Percentiles rank a stretch among this genome's conserved stretches.
These are phyloP conservation scores for Polyodon spathula DNA, from an alignment of 2,113 vertebrate species.

Conservation along the genomic window DNA sequence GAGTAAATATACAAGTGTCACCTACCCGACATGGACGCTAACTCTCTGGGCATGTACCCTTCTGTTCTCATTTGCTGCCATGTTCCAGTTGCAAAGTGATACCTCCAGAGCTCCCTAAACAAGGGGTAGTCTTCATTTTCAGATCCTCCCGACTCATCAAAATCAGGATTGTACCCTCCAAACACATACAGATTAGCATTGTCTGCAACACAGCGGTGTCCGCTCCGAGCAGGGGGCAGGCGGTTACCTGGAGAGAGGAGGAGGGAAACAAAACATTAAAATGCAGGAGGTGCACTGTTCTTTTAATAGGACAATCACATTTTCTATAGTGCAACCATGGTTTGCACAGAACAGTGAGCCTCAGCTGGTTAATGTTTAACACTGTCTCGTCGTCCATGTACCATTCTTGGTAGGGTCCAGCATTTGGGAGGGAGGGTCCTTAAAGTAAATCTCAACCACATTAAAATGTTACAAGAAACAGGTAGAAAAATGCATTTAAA, in stretches of 20 bases:
- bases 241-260: slow-evolving; percentile 58
- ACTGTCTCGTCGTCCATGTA: too few relatives aligned
- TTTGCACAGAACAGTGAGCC: too few relatives aligned
- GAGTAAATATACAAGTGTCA: too few relatives aligned
- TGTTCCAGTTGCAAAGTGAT: slow-evolving; percentile 86
- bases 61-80: slow-evolving; percentile 95
- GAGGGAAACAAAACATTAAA: slow-evolving; percentile 4
- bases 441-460: too few relatives aligned
- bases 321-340: too few relatives aligned
- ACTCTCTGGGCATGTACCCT: slow-evolving; percentile 90
- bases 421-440: too few relatives aligned
- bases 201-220: slow-evolving; percentile 93
- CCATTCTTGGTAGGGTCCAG: too few relatives aligned
- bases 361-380: too few relatives aligned
- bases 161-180: slow-evolving; percentile 94
- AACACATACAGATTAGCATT: slow-evolving; percentile 88
- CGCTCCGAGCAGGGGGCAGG: slow-evolving; percentile 81
- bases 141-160: slow-evolving; percentile 82
- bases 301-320: too few relatives aligned
- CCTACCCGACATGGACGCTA: slow-evolving; percentile 95
- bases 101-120: slow-evolving; percentile 93
- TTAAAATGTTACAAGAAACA: too few relatives aligned
- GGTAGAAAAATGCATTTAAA: too few relatives aligned
- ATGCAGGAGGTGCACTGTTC: too few relatives aligned
- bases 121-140: slow-evolving; percentile 93